These are phyloP conservation scores for Salvelinus fontinalis DNA, from an alignment of 2,113 vertebrate species.

Conservation along the genomic window DNA sequence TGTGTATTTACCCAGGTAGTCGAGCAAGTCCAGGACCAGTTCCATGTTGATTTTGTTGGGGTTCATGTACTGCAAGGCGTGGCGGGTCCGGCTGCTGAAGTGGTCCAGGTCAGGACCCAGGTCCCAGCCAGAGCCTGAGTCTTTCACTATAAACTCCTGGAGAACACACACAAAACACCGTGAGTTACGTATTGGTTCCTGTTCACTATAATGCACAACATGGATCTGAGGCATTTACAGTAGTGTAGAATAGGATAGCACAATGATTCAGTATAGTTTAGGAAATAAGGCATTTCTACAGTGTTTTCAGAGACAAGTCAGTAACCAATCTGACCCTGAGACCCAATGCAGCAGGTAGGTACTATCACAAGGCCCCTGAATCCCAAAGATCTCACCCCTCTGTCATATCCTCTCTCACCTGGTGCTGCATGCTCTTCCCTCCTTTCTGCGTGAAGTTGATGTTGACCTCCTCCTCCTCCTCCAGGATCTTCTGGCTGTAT, in stretches of 20 bases:
- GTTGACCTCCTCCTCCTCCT: conserved; percentile 92
- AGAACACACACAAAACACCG: not conserved
- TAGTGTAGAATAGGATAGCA: not conserved
- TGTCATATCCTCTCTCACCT: conserved; percentile 59
- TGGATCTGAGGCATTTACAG: not conserved
- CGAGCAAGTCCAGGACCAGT: conserved; percentile 86
- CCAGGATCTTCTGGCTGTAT: conserved; percentile 91
- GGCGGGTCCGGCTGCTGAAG: conserved; percentile 85
- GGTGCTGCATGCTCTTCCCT: conserved; percentile 79
- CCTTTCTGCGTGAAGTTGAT: conserved; percentile 85
- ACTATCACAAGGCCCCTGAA: no score
- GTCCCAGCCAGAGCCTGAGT: conserved; percentile 68
- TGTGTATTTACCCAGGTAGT: conserved; percentile 81
- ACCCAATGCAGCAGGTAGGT: no score
- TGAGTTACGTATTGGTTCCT: not conserved
- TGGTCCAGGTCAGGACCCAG: conserved; percentile 81
- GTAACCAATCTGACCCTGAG: no score
- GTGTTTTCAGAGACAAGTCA: no score
- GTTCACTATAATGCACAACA: not conserved
- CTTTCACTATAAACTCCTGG: conserved; percentile 82
- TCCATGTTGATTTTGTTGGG: conserved; percentile 97
- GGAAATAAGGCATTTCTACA: no score
- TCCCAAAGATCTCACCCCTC: not conserved
- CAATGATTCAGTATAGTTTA: not conserved
- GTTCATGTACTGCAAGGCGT: conserved; percentile 91